A percentile compares a stretch with the other conserved stretches of the same genome.
Evolutionary conservation across 2,797 vertebrate species (phyloP).

Genomic region (Babyrousa celebensis): DNA sequence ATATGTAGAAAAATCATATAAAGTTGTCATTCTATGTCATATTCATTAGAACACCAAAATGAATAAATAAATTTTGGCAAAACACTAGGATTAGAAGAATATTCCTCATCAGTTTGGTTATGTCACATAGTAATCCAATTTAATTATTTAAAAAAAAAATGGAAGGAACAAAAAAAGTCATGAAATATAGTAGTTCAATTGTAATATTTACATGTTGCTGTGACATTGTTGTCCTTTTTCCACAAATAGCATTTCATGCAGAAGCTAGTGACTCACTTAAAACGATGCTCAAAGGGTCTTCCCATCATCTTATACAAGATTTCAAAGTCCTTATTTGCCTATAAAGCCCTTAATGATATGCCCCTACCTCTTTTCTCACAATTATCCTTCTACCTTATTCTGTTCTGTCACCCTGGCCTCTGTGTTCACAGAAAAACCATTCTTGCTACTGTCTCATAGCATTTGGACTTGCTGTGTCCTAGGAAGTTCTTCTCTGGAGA

Average conservation of each 20-base stretch:
- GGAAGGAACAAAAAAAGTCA: too few relatives aligned
- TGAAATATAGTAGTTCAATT: background rate
- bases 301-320: background rate
- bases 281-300: background rate
- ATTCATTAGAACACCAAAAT: background rate
- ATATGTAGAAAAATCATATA: background rate
- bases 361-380: background rate
- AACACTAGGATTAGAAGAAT: background rate
- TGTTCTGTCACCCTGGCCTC: background rate
- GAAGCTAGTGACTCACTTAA: background rate
- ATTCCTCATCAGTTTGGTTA: background rate
- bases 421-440: background rate
- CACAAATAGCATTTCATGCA: background rate
- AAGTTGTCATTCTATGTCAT: background rate
- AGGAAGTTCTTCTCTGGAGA: background rate
- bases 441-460: background rate
- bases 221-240: background rate
- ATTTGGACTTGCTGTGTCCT: background rate
- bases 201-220: background rate
- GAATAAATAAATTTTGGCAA: background rate
- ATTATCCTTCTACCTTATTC: background rate
- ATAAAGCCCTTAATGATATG: background rate
- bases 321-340: background rate
- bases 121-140: background rate
- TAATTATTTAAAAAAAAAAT: background rate